Percentiles rank a stretch among this genome's conserved stretches.
Evolutionary conservation across 2,797 vertebrate genomes (phyloP).

Genomic region (Muscicapa striata): DNA sequence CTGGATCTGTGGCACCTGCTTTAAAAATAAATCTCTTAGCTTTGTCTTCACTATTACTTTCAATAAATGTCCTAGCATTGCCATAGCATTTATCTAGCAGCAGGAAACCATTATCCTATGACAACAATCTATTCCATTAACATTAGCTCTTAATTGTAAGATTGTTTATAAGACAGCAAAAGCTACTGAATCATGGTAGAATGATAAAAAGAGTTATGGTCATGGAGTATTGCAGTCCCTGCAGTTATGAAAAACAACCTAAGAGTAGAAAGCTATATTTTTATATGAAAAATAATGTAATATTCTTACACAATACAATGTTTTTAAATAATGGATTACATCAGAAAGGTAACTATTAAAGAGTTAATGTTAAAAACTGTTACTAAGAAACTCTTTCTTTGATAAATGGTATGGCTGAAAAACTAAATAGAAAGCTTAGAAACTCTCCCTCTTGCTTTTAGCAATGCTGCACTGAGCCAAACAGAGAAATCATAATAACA

Average conservation of each 20-base stretch:
- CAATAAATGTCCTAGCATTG: conserved; percentile 77
- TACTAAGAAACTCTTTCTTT: conserved; percentile 47
- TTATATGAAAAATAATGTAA: conserved; percentile 55
- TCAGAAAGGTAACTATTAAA: conserved; percentile 57
- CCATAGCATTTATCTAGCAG: conserved; percentile 78
- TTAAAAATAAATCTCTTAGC: conserved; percentile 76
- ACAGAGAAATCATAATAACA: conserved; percentile 68
- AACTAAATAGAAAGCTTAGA: conserved; percentile 57
- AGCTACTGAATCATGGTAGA: conserved; percentile 79
- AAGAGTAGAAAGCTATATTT: conserved; percentile 52
- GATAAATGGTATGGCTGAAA: conserved; percentile 43
- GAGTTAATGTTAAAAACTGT: conserved; percentile 64
- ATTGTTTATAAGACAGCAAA: conserved; percentile 78
- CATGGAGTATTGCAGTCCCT: conserved; percentile 58
- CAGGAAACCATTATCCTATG: conserved; percentile 79
- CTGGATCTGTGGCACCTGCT: conserved; percentile 75
- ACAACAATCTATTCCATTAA: conserved; percentile 80
- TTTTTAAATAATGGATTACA: conserved; percentile 61
- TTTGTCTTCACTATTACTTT: conserved; percentile 78
- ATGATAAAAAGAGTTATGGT: conserved; percentile 73
- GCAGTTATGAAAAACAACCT: conserved; percentile 52
- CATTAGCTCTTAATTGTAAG: conserved; percentile 81
- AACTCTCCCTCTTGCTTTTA: conserved; percentile 59
- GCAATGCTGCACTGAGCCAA: conserved; percentile 53
- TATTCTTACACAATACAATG: conserved; percentile 11